phyloP scores from a whole-genome alignment of 1,140 invertebrate species.

The Periplaneta americana region DNA sequence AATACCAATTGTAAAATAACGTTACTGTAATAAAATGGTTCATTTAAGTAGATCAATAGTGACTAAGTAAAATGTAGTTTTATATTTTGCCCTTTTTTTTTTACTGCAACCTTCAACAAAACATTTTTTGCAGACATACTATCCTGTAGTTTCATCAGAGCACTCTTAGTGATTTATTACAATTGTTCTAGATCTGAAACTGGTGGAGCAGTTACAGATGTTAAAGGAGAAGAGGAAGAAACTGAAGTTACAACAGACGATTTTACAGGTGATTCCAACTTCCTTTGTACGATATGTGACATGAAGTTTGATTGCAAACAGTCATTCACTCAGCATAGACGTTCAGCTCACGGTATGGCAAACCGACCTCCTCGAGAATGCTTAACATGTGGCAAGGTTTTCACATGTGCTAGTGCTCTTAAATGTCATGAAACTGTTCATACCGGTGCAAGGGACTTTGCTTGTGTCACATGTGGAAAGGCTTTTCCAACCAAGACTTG shows the following conservation, averaged over 20 bases:
- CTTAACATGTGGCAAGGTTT: constrained; percentile 30
- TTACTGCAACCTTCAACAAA: no score
- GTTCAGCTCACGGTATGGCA: not conserved
- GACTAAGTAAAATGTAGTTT: no score
- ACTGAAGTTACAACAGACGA: not conserved
- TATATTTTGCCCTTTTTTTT: no score
- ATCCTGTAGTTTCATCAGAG: no score
- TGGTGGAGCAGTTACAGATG: not conserved
- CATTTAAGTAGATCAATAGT: no score
- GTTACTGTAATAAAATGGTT: no score
- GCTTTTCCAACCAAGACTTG: constrained; percentile 23
- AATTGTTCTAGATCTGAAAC: not conserved
- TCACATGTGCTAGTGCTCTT: constrained; percentile 20
- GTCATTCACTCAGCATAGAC: not conserved
- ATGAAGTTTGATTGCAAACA: not conserved
- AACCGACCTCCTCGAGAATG: constrained; percentile 29
- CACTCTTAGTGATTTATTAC: no score
- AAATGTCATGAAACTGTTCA: constrained; percentile 23
- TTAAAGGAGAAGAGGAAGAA: not conserved
- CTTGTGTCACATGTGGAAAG: constrained; percentile 22
- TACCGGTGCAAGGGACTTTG: constrained; percentile 20
- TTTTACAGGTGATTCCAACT: not conserved
- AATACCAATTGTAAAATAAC: no score
- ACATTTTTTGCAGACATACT: no score
- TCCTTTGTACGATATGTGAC: not conserved